phyloP scores from a whole-genome alignment of 2,113 vertebrate genomes.

The Probosciger aterrimus region DNA sequence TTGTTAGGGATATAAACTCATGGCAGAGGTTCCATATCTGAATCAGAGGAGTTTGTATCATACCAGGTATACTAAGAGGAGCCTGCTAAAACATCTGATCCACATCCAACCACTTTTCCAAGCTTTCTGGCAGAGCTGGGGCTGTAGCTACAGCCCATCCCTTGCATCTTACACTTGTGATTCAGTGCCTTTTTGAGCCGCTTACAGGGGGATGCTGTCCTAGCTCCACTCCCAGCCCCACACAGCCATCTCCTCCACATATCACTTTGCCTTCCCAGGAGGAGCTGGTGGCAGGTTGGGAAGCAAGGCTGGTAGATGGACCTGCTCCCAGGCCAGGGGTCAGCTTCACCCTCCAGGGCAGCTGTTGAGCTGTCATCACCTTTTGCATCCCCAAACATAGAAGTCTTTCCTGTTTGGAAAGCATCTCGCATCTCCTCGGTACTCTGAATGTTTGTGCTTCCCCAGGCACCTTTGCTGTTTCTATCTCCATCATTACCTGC shows the following conservation, averaged over 20 bases:
- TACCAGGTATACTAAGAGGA: not conserved
- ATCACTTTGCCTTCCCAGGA: not conserved
- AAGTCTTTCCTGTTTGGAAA: not conserved
- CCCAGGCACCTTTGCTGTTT: not conserved
- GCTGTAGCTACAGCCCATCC: not conserved
- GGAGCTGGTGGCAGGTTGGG: rapidly evolving
- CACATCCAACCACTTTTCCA: not conserved
- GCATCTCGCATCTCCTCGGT: not conserved
- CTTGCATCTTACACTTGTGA: not conserved
- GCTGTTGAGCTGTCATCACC: not conserved
- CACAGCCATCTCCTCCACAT: not conserved
- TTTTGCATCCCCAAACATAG: not conserved
- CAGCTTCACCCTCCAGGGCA: not conserved
- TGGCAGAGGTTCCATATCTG: not conserved
- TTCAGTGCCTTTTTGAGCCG: rapidly evolving
- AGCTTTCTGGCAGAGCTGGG: not conserved
- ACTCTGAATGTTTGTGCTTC: not conserved
- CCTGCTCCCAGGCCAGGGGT: not conserved
- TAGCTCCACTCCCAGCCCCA: not conserved
- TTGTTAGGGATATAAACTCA: not conserved
- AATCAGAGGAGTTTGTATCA: not conserved
- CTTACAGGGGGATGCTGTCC: rapidly evolving
- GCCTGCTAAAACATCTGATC: not conserved
- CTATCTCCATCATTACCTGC: not conserved
- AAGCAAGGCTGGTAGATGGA: not conserved